Base-by-base conservation (phyloP, 2,113 vertebrate species). In the rabbit (Oryctolagus cuniculus) region DNA sequence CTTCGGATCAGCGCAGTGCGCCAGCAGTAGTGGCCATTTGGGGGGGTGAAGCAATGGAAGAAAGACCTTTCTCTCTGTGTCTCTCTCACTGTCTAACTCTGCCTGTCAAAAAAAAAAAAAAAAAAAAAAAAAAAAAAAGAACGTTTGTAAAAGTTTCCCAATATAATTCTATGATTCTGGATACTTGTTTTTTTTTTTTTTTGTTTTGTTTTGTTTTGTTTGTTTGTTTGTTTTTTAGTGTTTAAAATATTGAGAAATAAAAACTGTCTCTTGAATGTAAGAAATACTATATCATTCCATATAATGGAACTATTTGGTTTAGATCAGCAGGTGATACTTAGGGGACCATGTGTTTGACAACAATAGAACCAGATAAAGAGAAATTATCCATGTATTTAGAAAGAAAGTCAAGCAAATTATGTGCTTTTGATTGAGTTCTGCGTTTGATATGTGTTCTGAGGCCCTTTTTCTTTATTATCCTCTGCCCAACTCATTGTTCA, bases 241-340 rank as follows among this genome's bases (percentile, higher is more conserved):
- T 73, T 38, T 77, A 74, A 61, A 49, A 34, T 74, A 75, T 29
- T 92, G 67, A 49, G 75, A 72, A 91, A 67, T 66, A 53, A 91
- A 91, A 89, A 25, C 49, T 29, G 6, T 25, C 10, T 6, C 51
- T 79, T 85, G 13, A 90, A 3, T 75, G 1, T 16, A 64, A 53
- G 3, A 72, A 19, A 27, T 51, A 64, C 27, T 12, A 31, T 9
- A 74, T 94, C 44, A 19, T 29, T 16, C 29, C 24, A 4, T 67
- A 13, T 15, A 58, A 77, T 74, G 12, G 7, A 91, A 10, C 7
- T 58, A 2, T 5, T 36, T 73, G 15, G 2, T 69, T 69, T 4
- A 5, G 15, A 67, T 80, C 13, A 61, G 6, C 25, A 31, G 8
- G 11, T 49, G 0, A 51, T 55, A 17, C 6, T 63, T 63, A 55